Conservation (phyloP, 2,113 vertebrate species). For the Coracopsis vasa region DNA sequence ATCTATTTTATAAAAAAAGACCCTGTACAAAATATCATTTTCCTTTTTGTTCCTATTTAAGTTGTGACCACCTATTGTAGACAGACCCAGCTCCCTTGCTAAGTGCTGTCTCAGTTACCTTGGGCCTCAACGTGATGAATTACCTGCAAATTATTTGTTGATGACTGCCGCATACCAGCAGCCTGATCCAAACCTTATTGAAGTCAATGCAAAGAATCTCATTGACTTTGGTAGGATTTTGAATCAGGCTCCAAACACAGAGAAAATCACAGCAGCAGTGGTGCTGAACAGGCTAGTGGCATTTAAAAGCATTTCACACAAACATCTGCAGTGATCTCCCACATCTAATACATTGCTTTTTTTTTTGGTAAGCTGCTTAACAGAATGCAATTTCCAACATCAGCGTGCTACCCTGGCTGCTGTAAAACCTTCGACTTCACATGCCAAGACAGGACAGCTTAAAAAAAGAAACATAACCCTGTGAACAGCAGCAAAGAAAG, state of each 20-base stretch:
- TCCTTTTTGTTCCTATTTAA: neutral
- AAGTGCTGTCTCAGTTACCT: neutral
- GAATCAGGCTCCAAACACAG: neutral
- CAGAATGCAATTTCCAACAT: neutral
- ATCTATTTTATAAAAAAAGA: neutral
- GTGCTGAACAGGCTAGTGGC: neutral
- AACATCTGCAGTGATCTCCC: neutral
- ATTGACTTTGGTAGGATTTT: neutral
- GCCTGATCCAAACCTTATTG: neutral
- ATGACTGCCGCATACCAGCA: neutral
- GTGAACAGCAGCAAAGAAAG: conserved; percentile 10
- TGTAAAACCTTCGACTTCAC: conserved; percentile 21
- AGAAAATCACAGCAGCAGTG: neutral
- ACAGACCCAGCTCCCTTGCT: neutral
- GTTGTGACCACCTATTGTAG: neutral
- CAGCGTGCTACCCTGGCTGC: neutral
- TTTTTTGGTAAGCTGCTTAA: conserved; percentile 4
- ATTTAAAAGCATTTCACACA: neutral
- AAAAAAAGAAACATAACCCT: conserved; percentile 24
- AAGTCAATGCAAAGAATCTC: conserved; percentile 29
- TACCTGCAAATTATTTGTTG: neutral
- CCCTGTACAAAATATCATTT: neutral
- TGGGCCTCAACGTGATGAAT: neutral
- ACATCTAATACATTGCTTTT: neutral
- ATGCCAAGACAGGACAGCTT: conserved; percentile 13